These are phyloP conservation scores for Erpobdella octoculata DNA, from an alignment of 2,888 invertebrate genomes.

Conservation along the genomic window DNA sequence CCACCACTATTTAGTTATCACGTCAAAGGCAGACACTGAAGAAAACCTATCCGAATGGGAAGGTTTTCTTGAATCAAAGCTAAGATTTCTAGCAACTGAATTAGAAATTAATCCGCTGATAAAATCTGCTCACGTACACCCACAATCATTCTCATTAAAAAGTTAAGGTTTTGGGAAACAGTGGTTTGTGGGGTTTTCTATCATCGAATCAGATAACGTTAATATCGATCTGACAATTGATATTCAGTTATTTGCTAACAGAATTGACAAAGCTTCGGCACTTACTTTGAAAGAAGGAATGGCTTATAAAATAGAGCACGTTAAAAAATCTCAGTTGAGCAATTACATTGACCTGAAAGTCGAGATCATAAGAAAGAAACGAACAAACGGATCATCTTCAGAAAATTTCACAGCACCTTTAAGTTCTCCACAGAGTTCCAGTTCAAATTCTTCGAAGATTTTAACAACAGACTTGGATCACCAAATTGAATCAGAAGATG, in stretches of 20 bases:
- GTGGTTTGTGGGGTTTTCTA: conserved; percentile 96
- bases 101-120: conserved; percentile 86
- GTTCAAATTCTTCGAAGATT: too few species aligned
- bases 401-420: too few species aligned
- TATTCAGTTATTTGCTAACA: conserved; percentile 80
- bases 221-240: conserved; percentile 88
- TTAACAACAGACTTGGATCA: too few species aligned
- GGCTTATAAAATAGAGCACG: conserved; percentile 77
- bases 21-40: not conserved
- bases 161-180: conserved; percentile 58
- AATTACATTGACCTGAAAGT: conserved; percentile 5
- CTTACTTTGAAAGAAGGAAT: conserved; percentile 65
- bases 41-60: conserved; percentile 44
- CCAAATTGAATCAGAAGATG: too few species aligned
- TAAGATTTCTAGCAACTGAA: conserved; percentile 79
- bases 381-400: too few species aligned
- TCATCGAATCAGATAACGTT: conserved; percentile 69
- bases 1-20: conserved; percentile 38
- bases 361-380: too few species aligned
- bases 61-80: conserved; percentile 90
- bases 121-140: conserved; percentile 86
- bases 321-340: conserved; percentile 56
- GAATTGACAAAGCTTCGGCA: conserved; percentile 57
- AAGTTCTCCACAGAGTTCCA: too few species aligned
- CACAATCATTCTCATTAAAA: conserved; percentile 65